Percentiles rank a stretch among this genome's conserved stretches.
Evolutionary conservation across 2,797 vertebrate species (phyloP).

Genomic region (Gouania willdenowi): DNA sequence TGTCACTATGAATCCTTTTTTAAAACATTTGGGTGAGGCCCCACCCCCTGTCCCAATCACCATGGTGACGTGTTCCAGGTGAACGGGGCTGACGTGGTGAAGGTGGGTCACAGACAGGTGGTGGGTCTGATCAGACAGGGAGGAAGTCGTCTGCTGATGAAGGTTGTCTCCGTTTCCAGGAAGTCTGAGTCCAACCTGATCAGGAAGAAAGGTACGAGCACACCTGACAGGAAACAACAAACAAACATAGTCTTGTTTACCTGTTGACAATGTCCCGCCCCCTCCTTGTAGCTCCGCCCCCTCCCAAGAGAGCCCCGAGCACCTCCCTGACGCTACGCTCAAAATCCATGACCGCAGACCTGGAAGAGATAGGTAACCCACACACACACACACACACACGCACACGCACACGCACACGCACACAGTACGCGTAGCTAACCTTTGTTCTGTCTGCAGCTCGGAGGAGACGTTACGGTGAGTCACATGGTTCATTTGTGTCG

Average conservation of each 20-base stretch:
- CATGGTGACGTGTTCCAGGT: too few relatives aligned
- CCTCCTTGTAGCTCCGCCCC: constrained; percentile 86
- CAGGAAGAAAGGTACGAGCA: constrained; percentile 84
- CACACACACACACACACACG: constrained; percentile 20
- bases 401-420: constrained; percentile 16
- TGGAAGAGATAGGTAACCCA: constrained; percentile 83
- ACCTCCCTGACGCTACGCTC: constrained; percentile 94
- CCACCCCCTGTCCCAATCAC: too few relatives aligned
- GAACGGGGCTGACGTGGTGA: constrained; percentile 74
- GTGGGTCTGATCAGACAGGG: constrained; percentile 95
- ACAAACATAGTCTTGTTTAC: too few relatives aligned
- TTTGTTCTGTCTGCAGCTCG: constrained; percentile 63
- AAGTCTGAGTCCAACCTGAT: constrained; percentile 88
- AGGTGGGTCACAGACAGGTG: constrained; percentile 85
- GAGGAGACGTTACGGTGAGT: constrained; percentile 69
- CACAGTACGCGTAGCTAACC: constrained; percentile 36
- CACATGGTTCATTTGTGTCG: background rate
- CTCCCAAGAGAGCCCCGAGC: constrained; percentile 94
- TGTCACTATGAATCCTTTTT: too few relatives aligned
- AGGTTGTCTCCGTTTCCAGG: constrained; percentile 94
- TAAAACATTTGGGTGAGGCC: too few relatives aligned
- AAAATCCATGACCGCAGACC: constrained; percentile 98
- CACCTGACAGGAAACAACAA: too few relatives aligned
- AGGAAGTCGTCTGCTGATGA: constrained; percentile 93
- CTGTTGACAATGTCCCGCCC: background rate